Base-by-base conservation (phyloP, 1,140 invertebrate species). In the Triops cancriformis region DNA sequence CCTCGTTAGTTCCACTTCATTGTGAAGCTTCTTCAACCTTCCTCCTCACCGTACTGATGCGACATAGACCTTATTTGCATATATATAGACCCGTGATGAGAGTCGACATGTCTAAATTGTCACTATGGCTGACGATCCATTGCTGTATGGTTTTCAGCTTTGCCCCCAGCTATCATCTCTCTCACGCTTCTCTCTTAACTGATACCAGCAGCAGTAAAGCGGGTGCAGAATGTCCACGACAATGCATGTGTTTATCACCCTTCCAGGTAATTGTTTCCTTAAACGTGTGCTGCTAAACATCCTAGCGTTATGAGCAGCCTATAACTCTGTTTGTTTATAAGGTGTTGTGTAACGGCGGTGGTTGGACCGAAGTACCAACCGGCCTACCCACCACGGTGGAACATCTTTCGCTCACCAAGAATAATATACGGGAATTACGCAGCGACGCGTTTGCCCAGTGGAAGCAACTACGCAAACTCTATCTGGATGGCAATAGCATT, bases 331-430 rank as follows among this genome's bases (percentile, higher is more conserved):
- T 37, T 37, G 31, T 77, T 74, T 75, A 10, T 73, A 73, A 94
- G 93, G 92, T 94, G 74, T 88, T 94, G 80, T 94, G 93, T 87
- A 94, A 94, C 86, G 93, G 91, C 76, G 92, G 92, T 77, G 90
- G 90, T 42, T 85, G 94, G 79, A 87, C 88, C 72, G 91, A 92
- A 80, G 92, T 94, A 74, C 93, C 93, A 37, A 31, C 26, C 23
- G 87, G 88, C 31, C 84, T 94, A 74, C 91, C 92, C 11, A 81
- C 88, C 0, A 90, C 89, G 31, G 91, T 94, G 73, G 92, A 93
- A 83, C 92, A 94, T 82, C 84, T 94, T 74, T 93, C 92, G 0
- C 82, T 94, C 75, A 92, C 91, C 45, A 92, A 93, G 82, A 93
- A 93, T 84, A 89, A 93, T 82, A 90, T 94, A 80, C 88, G 89